These are phyloP conservation scores for Chunga burmeisteri DNA, from an alignment of 2,113 vertebrate genomes.

Conservation along the genomic window DNA sequence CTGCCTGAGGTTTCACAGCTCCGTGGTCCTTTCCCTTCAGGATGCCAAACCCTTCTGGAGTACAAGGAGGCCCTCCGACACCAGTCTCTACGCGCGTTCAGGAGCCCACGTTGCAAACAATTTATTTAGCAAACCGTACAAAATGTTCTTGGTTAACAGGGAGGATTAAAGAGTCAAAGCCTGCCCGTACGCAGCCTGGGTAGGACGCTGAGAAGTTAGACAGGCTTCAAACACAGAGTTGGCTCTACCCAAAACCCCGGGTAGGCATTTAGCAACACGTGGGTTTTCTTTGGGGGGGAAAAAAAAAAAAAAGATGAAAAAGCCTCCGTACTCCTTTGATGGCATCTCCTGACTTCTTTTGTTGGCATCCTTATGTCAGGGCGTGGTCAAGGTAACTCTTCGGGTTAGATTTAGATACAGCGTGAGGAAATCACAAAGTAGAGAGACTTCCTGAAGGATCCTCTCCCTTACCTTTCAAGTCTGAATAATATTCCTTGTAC, in stretches of 20 bases:
- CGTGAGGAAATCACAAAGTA: not conserved
- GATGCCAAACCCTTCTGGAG: not conserved
- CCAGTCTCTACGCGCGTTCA: accelerated
- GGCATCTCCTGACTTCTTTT: not conserved
- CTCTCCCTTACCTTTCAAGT: not conserved
- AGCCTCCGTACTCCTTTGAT: accelerated
- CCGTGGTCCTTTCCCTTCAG: not conserved
- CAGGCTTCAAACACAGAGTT: not conserved
- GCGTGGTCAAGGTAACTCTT: not conserved
- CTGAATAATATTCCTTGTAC: not conserved
- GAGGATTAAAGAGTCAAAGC: not conserved
- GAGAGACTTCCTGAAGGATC: not conserved
- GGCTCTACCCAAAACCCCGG: not conserved
- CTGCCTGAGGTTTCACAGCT: not conserved
- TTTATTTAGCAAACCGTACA: not conserved
- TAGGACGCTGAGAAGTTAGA: not conserved
- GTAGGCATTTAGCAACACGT: not conserved
- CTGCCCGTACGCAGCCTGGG: not conserved
- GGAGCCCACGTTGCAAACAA: too few relatives aligned
- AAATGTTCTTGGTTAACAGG: too few relatives aligned
- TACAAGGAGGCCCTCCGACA: accelerated
- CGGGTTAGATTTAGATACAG: not conserved
- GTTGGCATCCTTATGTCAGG: not conserved
- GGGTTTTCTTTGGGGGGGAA: not conserved
- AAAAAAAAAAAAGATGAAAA: not conserved